Evolutionary conservation across 2,797 vertebrate species (phyloP).

Genomic region (Sciaenops ocellatus): DNA sequence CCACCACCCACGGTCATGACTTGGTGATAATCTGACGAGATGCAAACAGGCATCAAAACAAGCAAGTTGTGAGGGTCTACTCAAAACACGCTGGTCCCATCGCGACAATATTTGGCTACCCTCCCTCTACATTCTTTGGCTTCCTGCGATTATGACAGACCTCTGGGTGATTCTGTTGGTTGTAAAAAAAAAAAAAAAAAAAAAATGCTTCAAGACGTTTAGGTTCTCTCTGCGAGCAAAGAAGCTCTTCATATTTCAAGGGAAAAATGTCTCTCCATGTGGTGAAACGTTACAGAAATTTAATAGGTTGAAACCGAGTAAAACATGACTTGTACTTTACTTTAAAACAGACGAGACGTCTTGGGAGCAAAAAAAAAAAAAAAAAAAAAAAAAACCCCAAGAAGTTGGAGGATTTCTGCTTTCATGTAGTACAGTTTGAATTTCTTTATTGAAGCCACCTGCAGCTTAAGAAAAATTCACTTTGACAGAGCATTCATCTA

Average conservation of each 20-base stretch:
- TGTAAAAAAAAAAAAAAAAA: background rate
- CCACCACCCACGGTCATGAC: background rate
- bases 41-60: constrained; percentile 44
- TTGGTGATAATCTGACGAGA: constrained; percentile 5
- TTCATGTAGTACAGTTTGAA: constrained; percentile 1
- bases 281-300: background rate
- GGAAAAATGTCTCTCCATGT: background rate
- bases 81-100: constrained; percentile 27
- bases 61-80: constrained; percentile 36
- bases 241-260: background rate
- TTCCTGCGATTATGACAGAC: constrained; percentile 39
- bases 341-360: background rate
- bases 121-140: constrained; percentile 43
- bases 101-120: constrained; percentile 15
- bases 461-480: constrained; percentile 17
- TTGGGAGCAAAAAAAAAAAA: background rate
- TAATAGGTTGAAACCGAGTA: background rate
- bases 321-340: background rate
- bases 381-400: background rate
- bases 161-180: constrained; percentile 11
- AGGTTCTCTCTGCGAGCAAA: background rate
- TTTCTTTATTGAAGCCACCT: background rate
- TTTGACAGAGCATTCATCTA: constrained; percentile 1
- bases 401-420: background rate
- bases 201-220: constrained; percentile 15